Evolutionary conservation across 1,140 invertebrate species (phyloP).

Genomic region (Rhynchophorus ferrugineus): DNA sequence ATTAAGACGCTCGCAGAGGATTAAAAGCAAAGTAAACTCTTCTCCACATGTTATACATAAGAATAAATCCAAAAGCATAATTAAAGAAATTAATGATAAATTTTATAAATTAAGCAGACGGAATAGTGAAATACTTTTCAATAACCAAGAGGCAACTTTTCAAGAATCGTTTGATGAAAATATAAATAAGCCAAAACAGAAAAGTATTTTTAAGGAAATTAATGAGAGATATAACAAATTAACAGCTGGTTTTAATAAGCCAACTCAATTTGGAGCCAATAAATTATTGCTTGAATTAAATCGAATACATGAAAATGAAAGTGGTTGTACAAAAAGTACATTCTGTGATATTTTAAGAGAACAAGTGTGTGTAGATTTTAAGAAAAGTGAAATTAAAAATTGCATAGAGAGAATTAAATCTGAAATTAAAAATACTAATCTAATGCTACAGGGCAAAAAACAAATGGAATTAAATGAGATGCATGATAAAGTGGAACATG

Average conservation of each 20-base stretch:
- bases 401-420: not conserved
- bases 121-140: not conserved
- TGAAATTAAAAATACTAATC: constrained; percentile 5
- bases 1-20: constrained; percentile 15
- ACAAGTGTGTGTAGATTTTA: constrained; percentile 8
- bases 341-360: not conserved
- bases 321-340: not conserved
- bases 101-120: not conserved
- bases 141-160: not conserved
- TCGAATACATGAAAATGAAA: not conserved
- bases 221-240: no score
- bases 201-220: not conserved
- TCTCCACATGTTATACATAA: not conserved
- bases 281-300: no score
- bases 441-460: constrained; percentile 7
- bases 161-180: not conserved
- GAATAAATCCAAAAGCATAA: constrained; percentile 23
- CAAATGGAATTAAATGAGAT: not conserved
- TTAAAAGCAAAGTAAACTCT: constrained; percentile 2
- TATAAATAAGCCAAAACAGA: not conserved
- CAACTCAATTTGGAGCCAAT: no score
- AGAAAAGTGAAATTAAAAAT: not conserved
- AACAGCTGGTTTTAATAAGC: no score
- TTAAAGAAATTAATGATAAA: constrained; percentile 16
- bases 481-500: not conserved